Percentiles rank a stretch among this genome's conserved stretches.
Evolutionary conservation across 2,797 vertebrate species (phyloP).

Genomic region (Premnoplex brunnescens): DNA sequence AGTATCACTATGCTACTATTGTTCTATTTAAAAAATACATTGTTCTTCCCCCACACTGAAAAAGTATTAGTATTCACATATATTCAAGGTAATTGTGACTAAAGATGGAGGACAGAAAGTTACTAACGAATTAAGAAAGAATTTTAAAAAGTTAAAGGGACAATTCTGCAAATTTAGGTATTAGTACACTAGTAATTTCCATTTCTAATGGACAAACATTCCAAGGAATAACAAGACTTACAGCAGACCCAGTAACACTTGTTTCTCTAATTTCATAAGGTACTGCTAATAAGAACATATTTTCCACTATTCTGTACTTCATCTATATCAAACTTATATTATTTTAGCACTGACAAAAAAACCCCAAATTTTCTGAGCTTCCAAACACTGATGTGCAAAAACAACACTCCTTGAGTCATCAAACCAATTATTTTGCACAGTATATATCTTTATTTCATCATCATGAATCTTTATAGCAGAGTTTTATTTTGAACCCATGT

Average conservation of each 20-base stretch:
- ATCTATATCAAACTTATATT: not conserved
- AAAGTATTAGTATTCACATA: not conserved
- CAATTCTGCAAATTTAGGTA: not conserved
- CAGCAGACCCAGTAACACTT: not conserved
- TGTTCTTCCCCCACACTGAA: not conserved
- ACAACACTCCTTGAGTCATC: rapidly evolving
- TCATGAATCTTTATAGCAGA: not conserved
- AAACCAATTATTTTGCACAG: not conserved
- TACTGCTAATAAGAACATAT: not conserved
- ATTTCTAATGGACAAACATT: not conserved
- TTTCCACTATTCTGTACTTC: not conserved
- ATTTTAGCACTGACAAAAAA: not conserved
- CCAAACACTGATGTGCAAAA: not conserved
- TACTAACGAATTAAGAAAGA: not conserved
- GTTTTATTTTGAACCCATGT: not conserved
- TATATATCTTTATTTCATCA: not conserved
- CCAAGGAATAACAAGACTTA: not conserved
- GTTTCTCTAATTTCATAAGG: not conserved
- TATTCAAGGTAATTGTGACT: not conserved
- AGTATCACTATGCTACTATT: not conserved
- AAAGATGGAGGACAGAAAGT: not conserved
- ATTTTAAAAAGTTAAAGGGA: not conserved
- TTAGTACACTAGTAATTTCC: rapidly evolving
- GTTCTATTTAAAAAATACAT: not conserved
- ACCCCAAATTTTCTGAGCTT: not conserved